Evolutionary conservation across 2,888 invertebrate genomes (phyloP).

Genomic region (Pyrrhia umbra): DNA sequence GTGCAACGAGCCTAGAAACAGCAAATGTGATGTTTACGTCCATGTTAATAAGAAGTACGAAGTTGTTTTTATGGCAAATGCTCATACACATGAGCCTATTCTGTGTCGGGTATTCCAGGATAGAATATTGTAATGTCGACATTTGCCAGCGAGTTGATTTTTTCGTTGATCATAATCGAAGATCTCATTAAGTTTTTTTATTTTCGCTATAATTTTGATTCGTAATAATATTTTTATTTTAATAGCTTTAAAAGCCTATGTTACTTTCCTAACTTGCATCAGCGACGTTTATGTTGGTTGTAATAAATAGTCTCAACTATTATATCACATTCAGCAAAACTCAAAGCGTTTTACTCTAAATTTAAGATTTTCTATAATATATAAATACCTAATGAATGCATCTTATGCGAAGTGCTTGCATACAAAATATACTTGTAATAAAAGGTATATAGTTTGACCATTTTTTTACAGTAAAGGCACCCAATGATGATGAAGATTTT

Average conservation of each 20-base stretch:
- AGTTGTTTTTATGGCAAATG: constrained; percentile 73
- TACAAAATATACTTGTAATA: neutral
- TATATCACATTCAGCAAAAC: neutral
- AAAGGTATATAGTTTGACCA: neutral
- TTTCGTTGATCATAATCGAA: constrained; percentile 16
- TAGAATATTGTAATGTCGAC: constrained; percentile 71
- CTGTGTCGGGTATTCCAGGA: constrained; percentile 78
- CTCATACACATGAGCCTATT: constrained; percentile 80
- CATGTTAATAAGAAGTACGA: constrained; percentile 80
- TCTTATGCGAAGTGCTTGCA: too few relatives aligned
- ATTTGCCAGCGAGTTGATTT: constrained; percentile 26
- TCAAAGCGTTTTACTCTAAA: neutral
- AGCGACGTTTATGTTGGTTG: neutral
- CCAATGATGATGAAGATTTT: neutral
- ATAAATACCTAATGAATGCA: too few relatives aligned
- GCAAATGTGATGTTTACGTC: constrained; percentile 77
- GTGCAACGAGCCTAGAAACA: constrained; percentile 76
- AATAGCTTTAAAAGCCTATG: neutral
- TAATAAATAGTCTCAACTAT: constrained; percentile 1
- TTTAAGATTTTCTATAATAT: neutral
- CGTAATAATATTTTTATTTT: constrained; percentile 14
- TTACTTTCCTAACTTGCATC: neutral
- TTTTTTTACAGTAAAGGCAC: constrained; percentile 23
- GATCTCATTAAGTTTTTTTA: constrained; percentile 28
- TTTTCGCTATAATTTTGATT: constrained; percentile 25